phyloP scores from a whole-genome alignment of 2,888 invertebrate genomes.

The Clivina fossor region DNA sequence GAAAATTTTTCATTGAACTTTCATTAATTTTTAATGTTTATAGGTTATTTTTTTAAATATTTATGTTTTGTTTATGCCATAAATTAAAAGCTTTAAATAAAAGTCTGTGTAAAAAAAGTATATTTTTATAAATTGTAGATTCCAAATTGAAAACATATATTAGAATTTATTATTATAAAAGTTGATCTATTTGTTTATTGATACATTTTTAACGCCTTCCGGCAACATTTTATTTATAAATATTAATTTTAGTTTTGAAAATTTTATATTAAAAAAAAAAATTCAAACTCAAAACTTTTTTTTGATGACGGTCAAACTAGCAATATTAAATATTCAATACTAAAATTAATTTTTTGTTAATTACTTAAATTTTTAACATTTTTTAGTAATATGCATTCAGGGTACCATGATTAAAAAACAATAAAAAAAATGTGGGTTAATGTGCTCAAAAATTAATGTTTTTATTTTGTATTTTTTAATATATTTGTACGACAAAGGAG shows the following conservation, averaged over 20 bases:
- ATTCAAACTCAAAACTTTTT: no score
- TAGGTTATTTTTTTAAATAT: constrained; percentile 11
- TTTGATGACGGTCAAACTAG: not conserved
- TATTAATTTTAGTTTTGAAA: not conserved
- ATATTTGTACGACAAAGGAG: not conserved
- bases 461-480: constrained; percentile 1
- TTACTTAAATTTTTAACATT: not conserved
- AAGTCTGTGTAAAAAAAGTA: constrained; percentile 22
- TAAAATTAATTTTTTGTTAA: not conserved
- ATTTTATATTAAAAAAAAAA: no score
- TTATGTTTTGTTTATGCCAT: constrained; percentile 15
- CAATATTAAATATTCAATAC: not conserved
- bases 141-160: constrained; percentile 13
- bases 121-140: constrained; percentile 25
- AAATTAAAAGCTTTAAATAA: constrained; percentile 18
- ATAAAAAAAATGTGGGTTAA: no score
- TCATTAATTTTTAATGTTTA: constrained; percentile 1
- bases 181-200: no score
- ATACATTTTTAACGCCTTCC: no score
- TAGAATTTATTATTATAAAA: not conserved
- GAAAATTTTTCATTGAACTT: not conserved
- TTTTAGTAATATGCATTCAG: no score
- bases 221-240: not conserved
- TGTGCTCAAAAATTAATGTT: constrained; percentile 6
- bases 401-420: no score